Evolutionary conservation across 2,888 invertebrate species (phyloP).

Genomic region (Fragum sueziense): DNA sequence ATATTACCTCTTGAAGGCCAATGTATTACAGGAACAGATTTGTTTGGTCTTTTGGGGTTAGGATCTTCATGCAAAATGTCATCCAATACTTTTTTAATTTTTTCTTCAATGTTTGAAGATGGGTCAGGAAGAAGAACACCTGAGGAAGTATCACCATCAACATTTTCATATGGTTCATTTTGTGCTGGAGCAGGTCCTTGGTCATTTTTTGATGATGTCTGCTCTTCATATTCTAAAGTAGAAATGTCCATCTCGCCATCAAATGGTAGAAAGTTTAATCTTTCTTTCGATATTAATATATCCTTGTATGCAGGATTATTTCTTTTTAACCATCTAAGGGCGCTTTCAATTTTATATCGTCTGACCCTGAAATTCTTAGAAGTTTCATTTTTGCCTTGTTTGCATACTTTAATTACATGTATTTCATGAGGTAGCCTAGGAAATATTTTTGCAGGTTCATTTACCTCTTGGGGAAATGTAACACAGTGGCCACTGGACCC

Average conservation of each 20-base stretch:
- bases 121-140: conserved; percentile 34
- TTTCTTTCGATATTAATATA: conserved; percentile 40
- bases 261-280: conserved; percentile 37
- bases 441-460: conserved; percentile 38
- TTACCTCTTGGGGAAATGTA: conserved; percentile 32
- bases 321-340: conserved; percentile 48
- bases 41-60: too few relatives aligned
- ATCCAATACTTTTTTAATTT: conserved; percentile 29
- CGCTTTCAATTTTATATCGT: conserved; percentile 35
- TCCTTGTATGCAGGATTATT: conserved; percentile 52
- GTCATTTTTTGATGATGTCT: conserved; percentile 27
- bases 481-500: conserved; percentile 49
- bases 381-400: conserved; percentile 53
- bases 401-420: conserved; percentile 43
- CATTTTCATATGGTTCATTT: conserved; percentile 21
- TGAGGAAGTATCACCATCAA: conserved; percentile 37
- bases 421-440: conserved; percentile 47
- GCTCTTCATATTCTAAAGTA: conserved; percentile 23
- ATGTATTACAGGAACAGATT: too few relatives aligned
- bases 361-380: conserved; percentile 54
- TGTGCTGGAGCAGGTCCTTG: conserved; percentile 47
- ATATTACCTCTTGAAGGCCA: conserved; percentile 58
- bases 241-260: conserved; percentile 33
- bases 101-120: conserved; percentile 15
- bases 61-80: too few relatives aligned